Evolutionary conservation across 1,140 invertebrate species (phyloP).

Genomic region (Theocolax elegans): DNA sequence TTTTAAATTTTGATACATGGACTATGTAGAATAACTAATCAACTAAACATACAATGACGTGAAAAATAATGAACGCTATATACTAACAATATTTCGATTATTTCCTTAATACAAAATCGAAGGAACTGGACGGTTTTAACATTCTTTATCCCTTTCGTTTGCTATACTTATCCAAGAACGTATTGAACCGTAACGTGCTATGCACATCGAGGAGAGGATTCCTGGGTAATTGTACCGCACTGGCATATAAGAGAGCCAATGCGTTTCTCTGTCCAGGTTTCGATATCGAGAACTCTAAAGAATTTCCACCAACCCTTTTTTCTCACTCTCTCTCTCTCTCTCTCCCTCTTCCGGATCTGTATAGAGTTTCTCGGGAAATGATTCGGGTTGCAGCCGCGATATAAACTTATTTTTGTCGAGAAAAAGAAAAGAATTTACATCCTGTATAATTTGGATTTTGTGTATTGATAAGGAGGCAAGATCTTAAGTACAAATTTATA

Average conservation of each 20-base stretch:
- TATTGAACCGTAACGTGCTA: neutral
- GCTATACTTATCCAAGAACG: slow-evolving; percentile 2
- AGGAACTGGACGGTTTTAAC: too few relatives aligned
- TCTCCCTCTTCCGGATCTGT: neutral
- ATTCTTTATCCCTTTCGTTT: too few relatives aligned
- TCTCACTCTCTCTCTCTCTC: neutral
- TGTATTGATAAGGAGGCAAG: neutral
- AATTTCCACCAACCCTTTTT: slow-evolving; percentile 7
- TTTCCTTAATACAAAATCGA: too few relatives aligned
- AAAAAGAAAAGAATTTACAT: slow-evolving; percentile 30
- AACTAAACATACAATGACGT: too few relatives aligned
- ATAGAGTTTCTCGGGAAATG: slow-evolving; percentile 3
- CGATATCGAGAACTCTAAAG: neutral
- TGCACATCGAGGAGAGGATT: slow-evolving; percentile 3
- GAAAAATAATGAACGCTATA: too few relatives aligned
- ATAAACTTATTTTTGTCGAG: too few relatives aligned
- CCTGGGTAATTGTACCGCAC: slow-evolving; percentile 28
- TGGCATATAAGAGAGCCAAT: too few relatives aligned
- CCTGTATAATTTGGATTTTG: slow-evolving; percentile 38
- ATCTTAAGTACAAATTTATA: neutral
- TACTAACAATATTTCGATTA: too few relatives aligned
- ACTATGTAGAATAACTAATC: too few relatives aligned
- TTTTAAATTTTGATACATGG: too few relatives aligned
- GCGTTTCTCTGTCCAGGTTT: too few relatives aligned
- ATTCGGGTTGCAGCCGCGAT: neutral